Evolutionary conservation across 2,888 invertebrate species (phyloP), one percentile per base, ranked within the genome.

Genomic region (Ariolimax columbianus): DNA sequence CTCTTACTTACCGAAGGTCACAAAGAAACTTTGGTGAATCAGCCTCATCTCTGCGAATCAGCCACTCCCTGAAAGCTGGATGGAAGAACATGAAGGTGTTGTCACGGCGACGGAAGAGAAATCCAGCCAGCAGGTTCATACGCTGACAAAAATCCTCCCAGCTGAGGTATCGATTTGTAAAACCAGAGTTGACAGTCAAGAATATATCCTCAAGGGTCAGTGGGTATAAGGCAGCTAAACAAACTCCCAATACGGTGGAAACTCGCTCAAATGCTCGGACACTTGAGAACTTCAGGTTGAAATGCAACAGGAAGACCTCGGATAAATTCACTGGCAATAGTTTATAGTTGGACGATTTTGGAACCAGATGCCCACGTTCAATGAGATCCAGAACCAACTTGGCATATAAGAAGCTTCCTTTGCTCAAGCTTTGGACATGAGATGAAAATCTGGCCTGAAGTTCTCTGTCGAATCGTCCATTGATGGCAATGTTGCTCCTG

Each of bases 11-110:
- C 95, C 95, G 96, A 84, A 97, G 95, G 95, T 99, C 98, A 93
- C 98, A 98, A n/a, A 98, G 95, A 94, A 98, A 99, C 94, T 98
- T 98, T 0, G 96, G 96, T 88, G 97, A 97, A 93, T 98, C 98
- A 51, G 92, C 88, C 43, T 93, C 93, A 40, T 94, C 89, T 73
- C 98, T 95, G 63, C 97, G 95, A 88, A 97, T 96, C 88, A 99
- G 95, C 99, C 99, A 99, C 95, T 99, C 99, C 95, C 99, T 97
- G 95, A 99, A 98, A 6, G 98, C 98, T 0, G 98, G 98, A 94
- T 99, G 99, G 95, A 98, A 98, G 94, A 98, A 98, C 97, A 98
- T 98, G 95, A 97, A 98, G 0, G 98, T 98, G 94, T 97, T 97
- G 94, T 98, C 98, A 91, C 97, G 95, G 81, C 98, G 96, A 51